Conservation (phyloP, 2,888 invertebrate species). For the Frankliniella fusca region DNA sequence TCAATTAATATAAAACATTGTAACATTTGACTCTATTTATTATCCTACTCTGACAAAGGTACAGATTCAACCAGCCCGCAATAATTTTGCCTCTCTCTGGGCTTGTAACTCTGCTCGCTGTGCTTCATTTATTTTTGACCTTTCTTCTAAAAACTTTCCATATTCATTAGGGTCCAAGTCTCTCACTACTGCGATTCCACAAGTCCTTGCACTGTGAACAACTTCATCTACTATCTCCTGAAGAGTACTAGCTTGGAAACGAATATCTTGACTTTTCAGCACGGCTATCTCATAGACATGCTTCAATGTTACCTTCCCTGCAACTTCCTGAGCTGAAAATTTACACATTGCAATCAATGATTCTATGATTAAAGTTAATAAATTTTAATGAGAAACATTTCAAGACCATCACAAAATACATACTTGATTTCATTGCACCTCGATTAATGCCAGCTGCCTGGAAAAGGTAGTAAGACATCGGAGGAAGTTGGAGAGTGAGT, state of each 20-base stretch:
- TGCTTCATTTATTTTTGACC: constrained; percentile 64
- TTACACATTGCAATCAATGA: constrained; percentile 33
- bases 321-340: constrained; percentile 63
- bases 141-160: constrained; percentile 71
- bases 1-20: neutral
- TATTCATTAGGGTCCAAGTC: constrained; percentile 76
- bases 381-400: neutral
- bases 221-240: constrained; percentile 75
- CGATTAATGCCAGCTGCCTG: constrained; percentile 90
- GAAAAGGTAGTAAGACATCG: constrained; percentile 81
- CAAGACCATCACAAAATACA: constrained; percentile 32
- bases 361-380: constrained; percentile 24
- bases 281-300: constrained; percentile 97
- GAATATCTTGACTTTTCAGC: constrained; percentile 87
- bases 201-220: constrained; percentile 69
- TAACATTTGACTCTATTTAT: neutral
- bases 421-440: constrained; percentile 67
- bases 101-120: constrained; percentile 75
- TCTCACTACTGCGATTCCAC: constrained; percentile 81
- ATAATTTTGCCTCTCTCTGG: constrained; percentile 83
- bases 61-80: constrained; percentile 62
- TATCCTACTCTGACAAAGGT: neutral
- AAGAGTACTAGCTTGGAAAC: constrained; percentile 58
- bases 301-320: constrained; percentile 87
- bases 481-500: constrained; percentile 78